Evolutionary conservation across 2,113 vertebrate genomes (phyloP).

Genomic region (Todiramphus saurophagus): DNA sequence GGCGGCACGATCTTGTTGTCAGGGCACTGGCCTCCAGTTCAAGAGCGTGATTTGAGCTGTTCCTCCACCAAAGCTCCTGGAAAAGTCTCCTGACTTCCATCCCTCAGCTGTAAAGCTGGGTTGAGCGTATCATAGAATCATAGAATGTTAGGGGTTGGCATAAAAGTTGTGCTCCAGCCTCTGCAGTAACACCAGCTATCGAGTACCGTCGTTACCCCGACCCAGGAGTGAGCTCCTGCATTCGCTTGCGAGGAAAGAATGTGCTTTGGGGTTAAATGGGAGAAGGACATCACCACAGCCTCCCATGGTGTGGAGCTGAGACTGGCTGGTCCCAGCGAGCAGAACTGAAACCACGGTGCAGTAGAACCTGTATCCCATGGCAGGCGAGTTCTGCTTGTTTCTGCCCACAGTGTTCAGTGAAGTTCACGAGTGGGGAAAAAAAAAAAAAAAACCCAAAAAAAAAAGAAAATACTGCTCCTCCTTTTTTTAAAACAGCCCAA

Average conservation of each 20-base stretch:
- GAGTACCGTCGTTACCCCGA: rapidly evolving
- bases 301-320: neutral
- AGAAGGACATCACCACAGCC: neutral
- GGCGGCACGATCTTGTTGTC: neutral
- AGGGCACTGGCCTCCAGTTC: neutral
- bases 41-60: neutral
- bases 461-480: neutral
- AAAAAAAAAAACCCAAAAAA: neutral
- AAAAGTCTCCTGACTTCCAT: neutral
- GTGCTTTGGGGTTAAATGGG: neutral
- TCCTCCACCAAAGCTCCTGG: neutral
- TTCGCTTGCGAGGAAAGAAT: neutral
- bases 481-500: neutral
- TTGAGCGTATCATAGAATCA: neutral
- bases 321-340: neutral
- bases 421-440: neutral
- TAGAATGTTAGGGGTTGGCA: too few relatives aligned
- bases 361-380: neutral
- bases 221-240: neutral
- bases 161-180: neutral
- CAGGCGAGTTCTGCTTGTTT: neutral
- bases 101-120: neutral
- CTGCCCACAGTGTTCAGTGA: neutral
- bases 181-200: neutral
- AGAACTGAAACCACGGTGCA: neutral